phyloP scores from a whole-genome alignment of 2,888 invertebrate species.

The Scaeva pyrastri region DNA sequence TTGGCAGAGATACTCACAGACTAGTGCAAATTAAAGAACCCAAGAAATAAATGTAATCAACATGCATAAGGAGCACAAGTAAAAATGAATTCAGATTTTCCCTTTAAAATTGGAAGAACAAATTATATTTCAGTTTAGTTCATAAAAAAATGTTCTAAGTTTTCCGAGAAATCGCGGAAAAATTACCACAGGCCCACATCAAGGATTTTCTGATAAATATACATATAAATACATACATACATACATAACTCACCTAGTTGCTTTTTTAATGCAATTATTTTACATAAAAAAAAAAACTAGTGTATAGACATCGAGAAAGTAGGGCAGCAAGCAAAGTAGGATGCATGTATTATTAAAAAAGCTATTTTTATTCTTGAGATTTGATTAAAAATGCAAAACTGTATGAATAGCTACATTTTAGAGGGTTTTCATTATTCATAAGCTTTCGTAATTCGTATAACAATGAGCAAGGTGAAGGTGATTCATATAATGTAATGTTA shows the following conservation, averaged over 20 bases:
- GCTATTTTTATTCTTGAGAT: constrained; percentile 54
- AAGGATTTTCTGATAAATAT: constrained; percentile 24
- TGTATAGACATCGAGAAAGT: constrained; percentile 30
- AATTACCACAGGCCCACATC: constrained; percentile 13
- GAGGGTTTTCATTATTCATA: constrained; percentile 35
- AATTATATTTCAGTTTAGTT: constrained; percentile 38
- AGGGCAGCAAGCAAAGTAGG: constrained; percentile 58
- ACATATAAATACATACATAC: no score
- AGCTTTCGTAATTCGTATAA: constrained; percentile 14
- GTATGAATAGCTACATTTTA: constrained; percentile 44
- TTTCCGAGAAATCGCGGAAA: constrained; percentile 22
- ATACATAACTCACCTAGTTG: no score
- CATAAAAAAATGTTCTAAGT: constrained; percentile 44
- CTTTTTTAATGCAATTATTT: constrained; percentile 63
- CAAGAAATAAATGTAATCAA: constrained; percentile 51
- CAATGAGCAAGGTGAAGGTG: constrained; percentile 29
- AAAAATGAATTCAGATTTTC: constrained; percentile 25
- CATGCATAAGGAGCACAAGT: constrained; percentile 16
- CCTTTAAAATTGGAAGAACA: constrained; percentile 37
- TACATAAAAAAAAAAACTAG: background rate
- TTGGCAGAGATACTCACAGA: constrained; percentile 33
- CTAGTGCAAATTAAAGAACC: constrained; percentile 34
- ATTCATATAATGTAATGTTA: constrained; percentile 17
- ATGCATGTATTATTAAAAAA: constrained; percentile 56
- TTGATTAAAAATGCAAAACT: constrained; percentile 72